These are phyloP conservation scores for Lapara coniferarum DNA, from an alignment of 2,888 invertebrate genomes.

Conservation along the genomic window DNA sequence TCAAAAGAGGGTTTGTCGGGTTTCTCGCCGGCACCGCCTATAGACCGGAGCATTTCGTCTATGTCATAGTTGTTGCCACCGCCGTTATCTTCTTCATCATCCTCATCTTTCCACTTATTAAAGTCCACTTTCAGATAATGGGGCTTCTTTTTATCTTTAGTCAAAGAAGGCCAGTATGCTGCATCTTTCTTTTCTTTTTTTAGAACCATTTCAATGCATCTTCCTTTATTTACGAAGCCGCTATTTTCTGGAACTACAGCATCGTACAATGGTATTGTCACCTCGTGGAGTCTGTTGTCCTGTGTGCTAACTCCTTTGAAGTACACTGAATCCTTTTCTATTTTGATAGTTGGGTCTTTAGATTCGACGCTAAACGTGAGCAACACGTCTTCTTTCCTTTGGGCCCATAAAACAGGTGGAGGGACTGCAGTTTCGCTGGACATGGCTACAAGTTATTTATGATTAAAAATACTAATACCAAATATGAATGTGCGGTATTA, in stretches of 20 bases:
- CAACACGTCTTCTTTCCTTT: conserved; percentile 91
- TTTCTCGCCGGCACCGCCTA: conserved; percentile 74
- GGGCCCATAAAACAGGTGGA: conserved; percentile 97
- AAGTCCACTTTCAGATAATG: conserved; percentile 99
- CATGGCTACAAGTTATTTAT: conserved; percentile 49
- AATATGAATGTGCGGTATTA: conserved; percentile 18
- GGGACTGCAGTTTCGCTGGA: conserved; percentile 83
- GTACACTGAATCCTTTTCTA: conserved; percentile 88
- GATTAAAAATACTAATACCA: conserved; percentile 31
- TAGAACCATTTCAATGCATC: conserved; percentile 90
- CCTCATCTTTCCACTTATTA: conserved; percentile 98
- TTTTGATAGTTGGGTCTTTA: conserved; percentile 92
- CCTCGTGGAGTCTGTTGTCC: conserved; percentile 93
- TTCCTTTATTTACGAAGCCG: conserved; percentile 87
- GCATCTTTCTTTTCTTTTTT: conserved; percentile 88
- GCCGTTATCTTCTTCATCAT: conserved; percentile 89
- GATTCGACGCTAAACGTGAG: conserved; percentile 96
- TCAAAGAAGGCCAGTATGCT: conserved; percentile 94
- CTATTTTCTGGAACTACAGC: conserved; percentile 92
- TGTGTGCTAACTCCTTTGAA: conserved; percentile 94
- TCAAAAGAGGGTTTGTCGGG: conserved; percentile 88
- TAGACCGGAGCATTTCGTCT: conserved; percentile 89
- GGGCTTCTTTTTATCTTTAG: conserved; percentile 93
- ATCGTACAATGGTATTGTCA: conserved; percentile 92
- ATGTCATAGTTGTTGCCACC: conserved; percentile 80